Conservation (phyloP, 2,888 invertebrate species). For the Caenorhabditis plicata region DNA sequence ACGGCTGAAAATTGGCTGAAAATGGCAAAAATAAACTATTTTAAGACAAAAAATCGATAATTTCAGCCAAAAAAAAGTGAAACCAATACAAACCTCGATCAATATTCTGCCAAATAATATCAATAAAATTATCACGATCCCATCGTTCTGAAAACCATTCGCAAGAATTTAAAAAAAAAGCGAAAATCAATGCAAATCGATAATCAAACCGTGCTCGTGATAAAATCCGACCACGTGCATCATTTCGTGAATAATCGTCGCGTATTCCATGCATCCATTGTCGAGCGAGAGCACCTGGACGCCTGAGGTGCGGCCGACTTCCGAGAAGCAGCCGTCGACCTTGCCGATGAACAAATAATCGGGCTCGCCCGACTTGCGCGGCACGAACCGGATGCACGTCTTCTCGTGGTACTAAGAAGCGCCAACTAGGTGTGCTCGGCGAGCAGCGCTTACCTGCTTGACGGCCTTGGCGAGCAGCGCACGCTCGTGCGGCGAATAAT, state of each 20-base stretch:
- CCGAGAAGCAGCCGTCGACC: slow-evolving; percentile 65
- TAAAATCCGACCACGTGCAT: slow-evolving; percentile 64
- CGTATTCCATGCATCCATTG: slow-evolving; percentile 65
- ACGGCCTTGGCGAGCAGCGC: slow-evolving; percentile 65
- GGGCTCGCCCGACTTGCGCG: slow-evolving; percentile 54
- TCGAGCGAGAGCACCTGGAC: slow-evolving; percentile 64
- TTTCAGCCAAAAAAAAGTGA: too few relatives aligned
- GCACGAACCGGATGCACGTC: slow-evolving; percentile 65
- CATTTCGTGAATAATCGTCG: slow-evolving; percentile 65
- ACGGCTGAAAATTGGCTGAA: too few relatives aligned
- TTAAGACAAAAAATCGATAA: too few relatives aligned
- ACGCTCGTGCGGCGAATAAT: slow-evolving; percentile 62
- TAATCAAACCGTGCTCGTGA: slow-evolving; percentile 58
- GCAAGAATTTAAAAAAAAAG: slow-evolving; percentile 2
- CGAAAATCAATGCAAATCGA: not conserved
- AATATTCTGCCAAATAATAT: slow-evolving; percentile 66
- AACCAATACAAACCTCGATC: too few relatives aligned
- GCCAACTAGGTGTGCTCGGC: too few relatives aligned
- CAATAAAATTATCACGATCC: slow-evolving; percentile 65
- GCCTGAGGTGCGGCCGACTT: slow-evolving; percentile 65
- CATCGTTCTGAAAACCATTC: slow-evolving; percentile 53
- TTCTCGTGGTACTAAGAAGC: slow-evolving; percentile 65
- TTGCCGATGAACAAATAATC: slow-evolving; percentile 65
- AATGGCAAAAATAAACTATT: too few relatives aligned
- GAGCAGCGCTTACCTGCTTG: slow-evolving; percentile 51